These are phyloP conservation scores for Serripes groenlandicus DNA, from an alignment of 2,888 invertebrate species.

Conservation along the genomic window DNA sequence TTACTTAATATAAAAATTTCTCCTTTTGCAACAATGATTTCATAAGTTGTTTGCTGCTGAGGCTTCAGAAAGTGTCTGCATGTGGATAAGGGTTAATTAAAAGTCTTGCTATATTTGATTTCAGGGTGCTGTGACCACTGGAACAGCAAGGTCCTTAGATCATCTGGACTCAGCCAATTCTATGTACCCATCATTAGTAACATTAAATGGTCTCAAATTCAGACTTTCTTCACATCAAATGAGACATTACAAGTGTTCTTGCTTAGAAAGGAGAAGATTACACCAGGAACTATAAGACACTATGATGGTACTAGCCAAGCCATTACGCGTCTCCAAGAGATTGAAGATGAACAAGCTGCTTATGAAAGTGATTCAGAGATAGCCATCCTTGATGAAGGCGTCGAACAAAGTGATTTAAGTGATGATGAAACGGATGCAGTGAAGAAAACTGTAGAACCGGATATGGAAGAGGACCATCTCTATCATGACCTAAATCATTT, in stretches of 20 bases:
- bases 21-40: too few relatives aligned
- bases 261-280: conserved; percentile 2
- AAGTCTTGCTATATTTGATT: too few relatives aligned
- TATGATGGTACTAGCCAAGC: background rate
- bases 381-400: background rate
- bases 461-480: conserved; percentile 88
- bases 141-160: background rate
- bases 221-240: background rate
- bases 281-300: background rate
- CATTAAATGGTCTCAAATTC: background rate
- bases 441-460: too few relatives aligned
- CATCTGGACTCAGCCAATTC: conserved; percentile 5
- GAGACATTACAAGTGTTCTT: background rate
- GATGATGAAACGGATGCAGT: background rate
- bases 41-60: too few relatives aligned
- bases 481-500: conserved; percentile 21
- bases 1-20: too few relatives aligned
- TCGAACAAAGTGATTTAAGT: background rate
- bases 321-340: background rate
- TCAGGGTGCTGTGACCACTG: conserved; percentile 4
- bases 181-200: background rate
- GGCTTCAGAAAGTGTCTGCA: too few relatives aligned
- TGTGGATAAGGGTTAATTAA: too few relatives aligned
- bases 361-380: background rate
- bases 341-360: background rate